Evolutionary conservation across 2,113 vertebrate species (phyloP), one percentile per base, ranked within the genome.

Genomic region (Sebastes schlegelii): DNA sequence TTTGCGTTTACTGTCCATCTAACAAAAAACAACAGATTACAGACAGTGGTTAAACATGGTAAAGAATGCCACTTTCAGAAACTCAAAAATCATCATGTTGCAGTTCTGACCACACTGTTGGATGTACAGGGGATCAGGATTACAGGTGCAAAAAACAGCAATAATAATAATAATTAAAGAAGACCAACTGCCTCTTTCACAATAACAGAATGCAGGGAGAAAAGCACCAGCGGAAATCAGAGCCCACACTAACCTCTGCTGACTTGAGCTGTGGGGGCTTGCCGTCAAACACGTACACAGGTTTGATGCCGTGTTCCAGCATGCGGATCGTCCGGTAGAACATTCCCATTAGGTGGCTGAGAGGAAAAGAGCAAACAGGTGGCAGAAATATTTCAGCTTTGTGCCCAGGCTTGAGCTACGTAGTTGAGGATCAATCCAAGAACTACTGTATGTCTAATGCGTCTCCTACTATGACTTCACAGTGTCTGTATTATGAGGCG

Each of bases 321-420:
- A 99, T 99, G 86, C 98, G 97, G 86, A 99, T 97, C 65, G 98
- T 99, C 43, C 98, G 96, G 93, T 99, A 99, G 93, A 99, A 99
- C 97, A 99, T 97, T 43, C 98, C 98, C 98, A 99, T 96, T 19
- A 99, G 93, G 93, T 99, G 98, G 92, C 98, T 96, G 86, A 64
- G 34, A 0, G 6, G 17, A 86, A 19, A 42, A 74, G 51, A 72
- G 11, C 0, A 51, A 61, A 8, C 1, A 46, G 5, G 34, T 8
- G 2, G 9, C 2, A 51, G 45, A 61, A 70, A 42, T 1, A 51
- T 67, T 67, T 63, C 43, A 67, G n/a, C 0, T 11, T 57, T 49
- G 19, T 62, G 13, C 1, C 43, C 13, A 54, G 34, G 34, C 1
- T 17, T 54, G 4, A 69, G n/a, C 54, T 21, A n/a, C 26, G 4